Base-by-base conservation (phyloP, 1,140 invertebrate species). In the Fopius arisanus region DNA sequence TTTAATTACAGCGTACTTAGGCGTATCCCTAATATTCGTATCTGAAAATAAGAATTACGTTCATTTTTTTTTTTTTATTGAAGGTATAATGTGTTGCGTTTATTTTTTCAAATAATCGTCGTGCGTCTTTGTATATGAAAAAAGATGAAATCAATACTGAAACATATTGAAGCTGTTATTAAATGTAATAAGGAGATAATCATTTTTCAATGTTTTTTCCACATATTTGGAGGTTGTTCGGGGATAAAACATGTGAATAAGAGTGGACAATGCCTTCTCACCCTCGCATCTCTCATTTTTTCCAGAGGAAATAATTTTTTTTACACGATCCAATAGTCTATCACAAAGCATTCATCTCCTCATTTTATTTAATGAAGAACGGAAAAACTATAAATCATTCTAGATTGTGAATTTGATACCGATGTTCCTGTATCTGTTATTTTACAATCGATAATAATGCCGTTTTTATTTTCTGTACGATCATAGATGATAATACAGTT, bases 401-500 rank as follows among this genome's bases (percentile, higher is more conserved):
- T 65, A 72, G 26, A 28, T 72, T 31, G 40, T 65, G 48, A 67
- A 54, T 59, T 28, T 67, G 40, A 73, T 59, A 54, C 10, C 41
- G 67, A 73, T 59, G 71, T 73, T 73, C 71, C 71, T 73, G 71
- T 59, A 67, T 59, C 29, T 62, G 51, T 70, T 70, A 59, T 10
- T 70, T 21, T 70, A 70, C 68, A 70, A 65, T 70, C 48, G 48
- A 70, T 70, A 59, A 70, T 70, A 59, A 62, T 33, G 28, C 51
- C 29, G 48, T 59, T 70, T 73, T 67, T 73, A 67, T 73, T 72
- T 72, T 72, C 65, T 73, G 65, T 73, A 67, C 71, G 71, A 67
- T 73, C 43, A 54, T 73, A 67, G 48, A 67, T 67, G 65, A 69
- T 48, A 51, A 16, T 48, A 51, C 26, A 69, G 41, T 51, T 40